A percentile compares a stretch with the other conserved stretches of the same genome.
phyloP scores from a whole-genome alignment of 2,888 invertebrate genomes.

The Sarcophaga carnaria region DNA sequence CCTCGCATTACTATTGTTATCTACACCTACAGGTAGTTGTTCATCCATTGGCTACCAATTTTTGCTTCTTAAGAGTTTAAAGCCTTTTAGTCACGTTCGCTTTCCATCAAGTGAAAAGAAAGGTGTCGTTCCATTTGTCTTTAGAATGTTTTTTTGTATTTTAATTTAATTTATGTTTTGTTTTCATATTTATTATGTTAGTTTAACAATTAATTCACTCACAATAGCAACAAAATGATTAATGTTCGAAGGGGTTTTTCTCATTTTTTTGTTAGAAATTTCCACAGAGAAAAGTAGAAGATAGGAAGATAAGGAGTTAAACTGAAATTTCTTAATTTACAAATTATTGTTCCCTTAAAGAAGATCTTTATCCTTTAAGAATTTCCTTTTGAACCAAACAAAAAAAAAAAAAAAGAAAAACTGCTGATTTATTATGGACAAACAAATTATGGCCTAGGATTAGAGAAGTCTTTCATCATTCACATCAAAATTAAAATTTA shows the following conservation, averaged over 20 bases:
- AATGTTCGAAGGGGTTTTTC: slow-evolving; percentile 45
- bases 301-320: slow-evolving; percentile 49
- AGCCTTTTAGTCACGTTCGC: slow-evolving; percentile 47
- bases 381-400: no score
- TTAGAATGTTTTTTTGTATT: slow-evolving; percentile 50
- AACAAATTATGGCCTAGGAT: no score
- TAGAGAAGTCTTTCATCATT: no score
- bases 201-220: slow-evolving; percentile 69
- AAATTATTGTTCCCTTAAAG: not conserved
- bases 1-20: not conserved
- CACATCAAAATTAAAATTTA: no score
- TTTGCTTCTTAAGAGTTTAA: slow-evolving; percentile 22
- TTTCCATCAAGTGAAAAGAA: slow-evolving; percentile 30
- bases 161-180: slow-evolving; percentile 65
- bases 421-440: no score
- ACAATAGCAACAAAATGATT: slow-evolving; percentile 69
- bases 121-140: slow-evolving; percentile 71
- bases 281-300: no score
- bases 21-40: slow-evolving; percentile 46
- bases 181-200: slow-evolving; percentile 62
- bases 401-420: no score
- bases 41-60: slow-evolving; percentile 31
- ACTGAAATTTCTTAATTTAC: slow-evolving; percentile 62
- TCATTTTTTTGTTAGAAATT: no score
- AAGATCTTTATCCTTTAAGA: slow-evolving; percentile 58